These are phyloP conservation scores for Conomelus anceps DNA, from an alignment of 2,888 invertebrate species.

Conservation along the genomic window DNA sequence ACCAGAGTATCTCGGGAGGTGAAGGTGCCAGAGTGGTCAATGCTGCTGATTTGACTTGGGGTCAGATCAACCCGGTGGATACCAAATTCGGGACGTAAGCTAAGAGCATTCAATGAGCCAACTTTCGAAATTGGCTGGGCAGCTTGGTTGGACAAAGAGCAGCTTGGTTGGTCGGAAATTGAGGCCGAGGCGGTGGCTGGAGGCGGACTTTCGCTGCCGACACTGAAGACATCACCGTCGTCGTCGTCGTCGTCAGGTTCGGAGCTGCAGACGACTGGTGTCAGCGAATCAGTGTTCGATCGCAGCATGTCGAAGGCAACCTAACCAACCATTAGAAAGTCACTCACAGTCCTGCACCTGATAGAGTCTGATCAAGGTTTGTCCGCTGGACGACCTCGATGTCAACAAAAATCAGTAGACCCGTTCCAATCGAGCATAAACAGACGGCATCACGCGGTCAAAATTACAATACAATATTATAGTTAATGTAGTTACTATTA, in stretches of 20 bases:
- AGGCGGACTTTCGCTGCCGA: conserved; percentile 66
- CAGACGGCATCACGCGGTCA: not conserved
- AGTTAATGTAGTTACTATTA: no score
- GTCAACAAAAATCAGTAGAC: not conserved
- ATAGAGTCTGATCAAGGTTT: not conserved
- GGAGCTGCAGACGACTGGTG: conserved; percentile 24
- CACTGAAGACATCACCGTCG: conserved; percentile 73
- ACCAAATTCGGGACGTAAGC: conserved; percentile 81
- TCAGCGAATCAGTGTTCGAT: not conserved
- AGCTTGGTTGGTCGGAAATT: not conserved
- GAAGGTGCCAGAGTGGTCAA: not conserved
- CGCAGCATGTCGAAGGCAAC: not conserved
- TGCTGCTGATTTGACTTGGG: not conserved
- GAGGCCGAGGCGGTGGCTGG: conserved; percentile 37
- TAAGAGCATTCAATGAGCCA: conserved; percentile 44
- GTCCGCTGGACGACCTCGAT: not conserved
- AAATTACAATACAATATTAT: no score
- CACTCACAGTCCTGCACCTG: no score
- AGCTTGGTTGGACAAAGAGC: not conserved
- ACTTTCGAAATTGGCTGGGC: conserved; percentile 4
- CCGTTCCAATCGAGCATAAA: no score
- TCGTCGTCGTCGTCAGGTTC: conserved; percentile 52
- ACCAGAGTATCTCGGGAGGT: conserved; percentile 55
- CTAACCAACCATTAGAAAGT: no score
- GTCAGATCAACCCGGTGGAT: conserved; percentile 22